Percentiles rank a stretch among this genome's conserved stretches.
These are phyloP conservation scores for Burhinus oedicnemus DNA, from an alignment of 2,113 vertebrate species.

Conservation along the genomic window DNA sequence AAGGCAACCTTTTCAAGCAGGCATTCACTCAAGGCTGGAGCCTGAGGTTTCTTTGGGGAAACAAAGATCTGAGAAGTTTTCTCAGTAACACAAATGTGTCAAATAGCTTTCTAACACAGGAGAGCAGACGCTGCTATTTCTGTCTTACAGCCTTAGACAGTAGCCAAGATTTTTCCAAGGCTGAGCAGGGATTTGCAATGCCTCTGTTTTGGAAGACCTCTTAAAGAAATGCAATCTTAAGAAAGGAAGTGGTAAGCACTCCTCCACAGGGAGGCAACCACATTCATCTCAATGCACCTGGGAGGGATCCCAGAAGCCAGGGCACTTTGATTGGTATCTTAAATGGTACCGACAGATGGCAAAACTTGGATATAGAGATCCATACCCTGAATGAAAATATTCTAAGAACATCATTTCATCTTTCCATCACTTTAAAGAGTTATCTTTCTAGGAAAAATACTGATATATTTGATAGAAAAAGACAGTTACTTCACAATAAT, in stretches of 20 bases:
- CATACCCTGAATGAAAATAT: background rate
- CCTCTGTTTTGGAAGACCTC: background rate
- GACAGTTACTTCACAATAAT: background rate
- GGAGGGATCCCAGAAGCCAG: background rate
- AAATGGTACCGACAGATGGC: background rate
- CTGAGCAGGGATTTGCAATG: background rate
- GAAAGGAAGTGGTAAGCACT: background rate
- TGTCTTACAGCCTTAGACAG: background rate
- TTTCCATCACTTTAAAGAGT: background rate
- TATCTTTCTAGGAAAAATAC: background rate
- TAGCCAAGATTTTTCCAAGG: background rate
- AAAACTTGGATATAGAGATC: background rate
- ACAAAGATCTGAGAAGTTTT: constrained; percentile 14
- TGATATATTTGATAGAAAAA: background rate
- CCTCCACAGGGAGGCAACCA: background rate
- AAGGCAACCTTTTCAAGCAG: background rate
- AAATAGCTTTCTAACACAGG: background rate
- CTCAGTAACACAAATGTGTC: background rate
- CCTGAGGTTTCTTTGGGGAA: background rate
- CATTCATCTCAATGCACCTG: background rate
- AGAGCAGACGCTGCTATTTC: background rate
- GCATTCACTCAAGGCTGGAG: background rate
- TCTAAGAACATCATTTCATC: background rate
- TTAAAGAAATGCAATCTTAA: background rate
- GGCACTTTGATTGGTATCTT: background rate